phyloP scores from a whole-genome alignment of 30 jellyfish, hydroid and myxozoan genomes.

The Aurelia coerulea region DNA sequence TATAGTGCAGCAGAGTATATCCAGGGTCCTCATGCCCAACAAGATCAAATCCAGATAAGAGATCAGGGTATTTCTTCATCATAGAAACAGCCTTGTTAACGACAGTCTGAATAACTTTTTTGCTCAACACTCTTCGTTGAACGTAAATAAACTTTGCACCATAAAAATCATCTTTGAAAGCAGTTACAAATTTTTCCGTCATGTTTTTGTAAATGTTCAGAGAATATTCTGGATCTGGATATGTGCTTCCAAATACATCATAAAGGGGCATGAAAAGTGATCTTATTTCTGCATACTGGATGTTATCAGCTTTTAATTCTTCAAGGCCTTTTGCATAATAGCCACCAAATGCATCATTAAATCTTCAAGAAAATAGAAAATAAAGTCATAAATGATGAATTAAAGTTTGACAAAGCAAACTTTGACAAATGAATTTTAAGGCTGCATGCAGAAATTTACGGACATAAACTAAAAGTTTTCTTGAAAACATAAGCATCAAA shows the following conservation, averaged over 20 bases:
- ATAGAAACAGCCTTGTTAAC: constrained; percentile 47
- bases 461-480: too few species aligned
- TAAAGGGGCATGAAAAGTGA: constrained; percentile 70
- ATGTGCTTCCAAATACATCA: constrained; percentile 39
- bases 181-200: constrained; percentile 54
- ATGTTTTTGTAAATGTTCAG: constrained; percentile 36
- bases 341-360: constrained; percentile 48
- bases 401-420: not conserved
- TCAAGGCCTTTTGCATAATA: constrained; percentile 59
- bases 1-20: constrained; percentile 58
- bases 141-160: constrained; percentile 63
- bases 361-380: constrained; percentile 8
- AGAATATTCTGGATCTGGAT: constrained; percentile 49
- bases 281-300: constrained; percentile 85
- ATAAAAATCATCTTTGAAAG: constrained; percentile 39
- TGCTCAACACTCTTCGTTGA: constrained; percentile 15
- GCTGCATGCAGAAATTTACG: too few species aligned
- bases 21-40: constrained; percentile 96
- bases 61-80: constrained; percentile 56
- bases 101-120: constrained; percentile 2
- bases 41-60: constrained; percentile 80
- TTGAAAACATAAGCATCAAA: too few species aligned
- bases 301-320: constrained; percentile 72
- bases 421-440: too few species aligned
- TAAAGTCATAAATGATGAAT: too few species aligned